These are phyloP conservation scores for Neomorphus geoffroyi DNA, from an alignment of 2,797 vertebrate species.

Conservation along the genomic window DNA sequence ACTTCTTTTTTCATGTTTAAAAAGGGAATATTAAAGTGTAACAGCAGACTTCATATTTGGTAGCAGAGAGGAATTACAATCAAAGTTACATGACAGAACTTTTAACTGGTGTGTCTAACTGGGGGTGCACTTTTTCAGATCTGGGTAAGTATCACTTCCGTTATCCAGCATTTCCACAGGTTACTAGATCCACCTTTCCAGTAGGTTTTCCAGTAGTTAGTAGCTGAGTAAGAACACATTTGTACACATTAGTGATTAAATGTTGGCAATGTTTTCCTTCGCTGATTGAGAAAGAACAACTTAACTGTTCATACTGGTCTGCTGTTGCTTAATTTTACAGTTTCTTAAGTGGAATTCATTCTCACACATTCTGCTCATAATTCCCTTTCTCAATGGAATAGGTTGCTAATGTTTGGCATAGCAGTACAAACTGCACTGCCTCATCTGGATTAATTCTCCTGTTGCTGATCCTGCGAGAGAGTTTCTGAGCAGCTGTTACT, in stretches of 20 bases:
- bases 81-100: neutral
- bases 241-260: neutral
- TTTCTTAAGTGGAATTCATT: neutral
- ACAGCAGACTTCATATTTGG: neutral
- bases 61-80: neutral
- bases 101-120: neutral
- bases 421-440: neutral
- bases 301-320: neutral
- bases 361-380: neutral
- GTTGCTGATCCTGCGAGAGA: neutral
- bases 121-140: neutral
- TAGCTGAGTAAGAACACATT: neutral
- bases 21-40: neutral
- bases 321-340: neutral
- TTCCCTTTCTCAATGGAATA: neutral
- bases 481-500: neutral
- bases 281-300: neutral
- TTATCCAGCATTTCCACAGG: neutral
- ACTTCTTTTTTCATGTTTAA: neutral
- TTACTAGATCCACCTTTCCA: neutral
- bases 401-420: neutral
- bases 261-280: neutral
- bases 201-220: neutral
- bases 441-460: neutral
- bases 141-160: neutral